phyloP scores from a whole-genome alignment of 1,140 invertebrate genomes.

The Rhopalosiphum padi region DNA sequence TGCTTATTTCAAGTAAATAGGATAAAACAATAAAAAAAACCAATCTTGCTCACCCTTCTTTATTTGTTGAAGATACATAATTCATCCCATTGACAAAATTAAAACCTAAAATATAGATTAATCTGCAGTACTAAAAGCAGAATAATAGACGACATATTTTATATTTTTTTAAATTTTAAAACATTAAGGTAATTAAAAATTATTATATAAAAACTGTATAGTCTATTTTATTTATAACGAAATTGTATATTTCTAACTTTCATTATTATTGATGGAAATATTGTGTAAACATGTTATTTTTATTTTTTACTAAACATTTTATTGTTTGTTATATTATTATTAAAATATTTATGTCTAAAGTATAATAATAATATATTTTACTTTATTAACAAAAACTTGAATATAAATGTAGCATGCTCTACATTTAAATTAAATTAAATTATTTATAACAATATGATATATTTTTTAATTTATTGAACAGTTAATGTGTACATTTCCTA shows the following conservation, averaged over 20 bases:
- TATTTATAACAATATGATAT: constrained; percentile 18
- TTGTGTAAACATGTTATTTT: constrained; percentile 58
- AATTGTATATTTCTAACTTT: constrained; percentile 37
- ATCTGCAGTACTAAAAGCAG: constrained; percentile 12
- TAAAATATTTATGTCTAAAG: constrained; percentile 41
- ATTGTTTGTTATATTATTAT: constrained; percentile 58
- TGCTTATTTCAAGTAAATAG: background rate
- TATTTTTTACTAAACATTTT: constrained; percentile 59
- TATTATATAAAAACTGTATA: background rate
- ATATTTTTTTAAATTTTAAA: constrained; percentile 41
- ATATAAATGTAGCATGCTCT: background rate
- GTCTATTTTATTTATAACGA: constrained; percentile 31
- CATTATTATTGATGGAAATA: constrained; percentile 58
- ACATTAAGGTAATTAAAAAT: background rate
- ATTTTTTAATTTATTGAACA: constrained; percentile 25
- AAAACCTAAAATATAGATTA: background rate
- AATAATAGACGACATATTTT: background rate
- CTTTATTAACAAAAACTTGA: background rate
- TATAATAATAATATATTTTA: constrained; percentile 17
- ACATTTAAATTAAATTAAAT: constrained; percentile 26
- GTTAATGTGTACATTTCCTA: constrained; percentile 33
- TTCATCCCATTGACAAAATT: background rate
- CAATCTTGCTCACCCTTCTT: background rate
- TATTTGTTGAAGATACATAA: background rate
- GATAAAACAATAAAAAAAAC: background rate